Conservation (phyloP, 2,888 invertebrate species). For the Patella caerulea region DNA sequence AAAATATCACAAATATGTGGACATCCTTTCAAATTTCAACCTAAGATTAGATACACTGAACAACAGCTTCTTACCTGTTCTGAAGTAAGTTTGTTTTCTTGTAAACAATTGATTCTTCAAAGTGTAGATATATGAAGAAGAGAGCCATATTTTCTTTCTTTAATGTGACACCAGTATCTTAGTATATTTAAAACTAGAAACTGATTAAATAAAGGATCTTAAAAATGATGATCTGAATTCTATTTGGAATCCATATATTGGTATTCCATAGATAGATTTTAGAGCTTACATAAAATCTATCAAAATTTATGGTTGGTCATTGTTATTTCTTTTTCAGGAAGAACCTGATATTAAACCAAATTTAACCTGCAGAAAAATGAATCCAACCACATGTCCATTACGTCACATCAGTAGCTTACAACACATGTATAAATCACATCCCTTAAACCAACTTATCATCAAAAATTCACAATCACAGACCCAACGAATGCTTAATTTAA, state of each 20-base stretch:
- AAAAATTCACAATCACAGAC: not conserved
- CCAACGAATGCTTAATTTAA: too few species aligned
- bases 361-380: slow-evolving; percentile 21
- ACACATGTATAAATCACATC: slow-evolving; percentile 22
- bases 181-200: too few species aligned
- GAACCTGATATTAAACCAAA: slow-evolving; percentile 14
- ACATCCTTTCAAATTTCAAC: slow-evolving; percentile 49
- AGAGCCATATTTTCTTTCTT: too few species aligned
- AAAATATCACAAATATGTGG: slow-evolving; percentile 63
- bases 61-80: slow-evolving; percentile 28
- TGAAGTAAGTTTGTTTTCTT: slow-evolving; percentile 21
- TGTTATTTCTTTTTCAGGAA: slow-evolving; percentile 21
- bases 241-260: too few species aligned
- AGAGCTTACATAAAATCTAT: too few species aligned
- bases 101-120: too few species aligned
- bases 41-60: slow-evolving; percentile 48
- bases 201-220: too few species aligned
- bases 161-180: too few species aligned
- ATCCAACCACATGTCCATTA: slow-evolving; percentile 15
- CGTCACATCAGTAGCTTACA: slow-evolving; percentile 18
- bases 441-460: not conserved
- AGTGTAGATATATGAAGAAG: too few species aligned
- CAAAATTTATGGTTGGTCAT: too few species aligned
- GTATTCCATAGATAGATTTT: too few species aligned
- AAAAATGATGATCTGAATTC: too few species aligned